phyloP scores from a whole-genome alignment of 2,113 vertebrate species.

The Isurus oxyrinchus region DNA sequence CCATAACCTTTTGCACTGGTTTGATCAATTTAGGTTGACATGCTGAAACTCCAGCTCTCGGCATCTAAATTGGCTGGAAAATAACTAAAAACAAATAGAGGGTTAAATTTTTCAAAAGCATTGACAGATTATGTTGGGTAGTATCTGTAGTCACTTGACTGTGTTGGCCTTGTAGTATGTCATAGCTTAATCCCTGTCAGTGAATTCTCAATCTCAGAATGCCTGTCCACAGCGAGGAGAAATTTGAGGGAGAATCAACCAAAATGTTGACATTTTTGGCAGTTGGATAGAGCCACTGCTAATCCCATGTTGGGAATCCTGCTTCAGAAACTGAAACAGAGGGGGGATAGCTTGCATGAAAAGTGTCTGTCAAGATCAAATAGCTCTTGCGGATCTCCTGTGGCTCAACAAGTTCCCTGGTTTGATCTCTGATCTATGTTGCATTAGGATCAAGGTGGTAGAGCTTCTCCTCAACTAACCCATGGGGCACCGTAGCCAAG shows the following conservation, averaged over 20 bases:
- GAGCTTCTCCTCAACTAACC: not conserved
- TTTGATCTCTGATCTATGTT: not conserved
- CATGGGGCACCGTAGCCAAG: too few species aligned
- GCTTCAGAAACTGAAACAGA: not conserved
- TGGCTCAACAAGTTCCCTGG: not conserved
- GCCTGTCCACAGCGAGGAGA: not conserved
- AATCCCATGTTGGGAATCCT: not conserved
- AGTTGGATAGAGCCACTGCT: not conserved
- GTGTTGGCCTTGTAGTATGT: not conserved
- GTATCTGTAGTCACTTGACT: too few species aligned
- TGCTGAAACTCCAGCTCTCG: too few species aligned
- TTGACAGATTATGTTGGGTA: not conserved
- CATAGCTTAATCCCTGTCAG: not conserved
- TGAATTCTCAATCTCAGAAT: too few species aligned
- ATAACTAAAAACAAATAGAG: too few species aligned
- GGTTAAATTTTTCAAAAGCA: not conserved
- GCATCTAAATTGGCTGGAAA: not conserved
- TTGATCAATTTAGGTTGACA: too few species aligned
- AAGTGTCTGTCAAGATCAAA: not conserved
- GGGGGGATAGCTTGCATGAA: not conserved
- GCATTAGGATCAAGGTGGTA: not conserved
- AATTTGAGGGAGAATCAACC: not conserved
- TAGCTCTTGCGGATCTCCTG: not conserved
- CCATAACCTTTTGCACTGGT: too few species aligned
- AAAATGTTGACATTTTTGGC: not conserved